Conservation (phyloP, 2,113 vertebrate genomes). For the Oncorhynchus gorbuscha region DNA sequence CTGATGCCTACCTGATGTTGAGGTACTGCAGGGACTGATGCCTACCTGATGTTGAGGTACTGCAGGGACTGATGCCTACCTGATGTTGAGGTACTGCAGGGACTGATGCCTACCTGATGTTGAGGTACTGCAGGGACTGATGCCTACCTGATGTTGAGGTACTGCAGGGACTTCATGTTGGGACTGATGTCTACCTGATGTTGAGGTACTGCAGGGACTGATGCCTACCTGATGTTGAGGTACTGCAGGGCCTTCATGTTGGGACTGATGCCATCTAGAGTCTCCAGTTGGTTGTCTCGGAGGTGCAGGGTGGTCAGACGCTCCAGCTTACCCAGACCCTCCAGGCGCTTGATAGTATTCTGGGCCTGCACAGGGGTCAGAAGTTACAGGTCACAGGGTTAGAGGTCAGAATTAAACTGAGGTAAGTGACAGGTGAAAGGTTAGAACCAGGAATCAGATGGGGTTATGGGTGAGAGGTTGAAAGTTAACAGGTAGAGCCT, state of each 20-base stretch:
- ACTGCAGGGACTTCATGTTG: conserved; percentile 60
- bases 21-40: no score
- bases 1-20: not conserved
- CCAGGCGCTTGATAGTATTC: conserved; percentile 79
- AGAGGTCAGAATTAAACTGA: not conserved
- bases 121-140: conserved; percentile 82
- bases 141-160: conserved; percentile 57
- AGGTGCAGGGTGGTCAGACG: conserved; percentile 84
- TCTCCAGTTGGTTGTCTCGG: conserved; percentile 84
- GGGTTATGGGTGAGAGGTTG: conserved; percentile 38
- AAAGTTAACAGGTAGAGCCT: conserved; percentile 84
- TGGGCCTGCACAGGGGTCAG: conserved; percentile 74
- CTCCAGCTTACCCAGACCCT: conserved; percentile 78
- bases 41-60: no score
- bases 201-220: not conserved
- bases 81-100: not conserved
- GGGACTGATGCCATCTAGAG: conserved; percentile 79
- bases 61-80: conserved; percentile 71
- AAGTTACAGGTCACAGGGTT: not conserved
- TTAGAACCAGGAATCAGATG: conserved; percentile 5
- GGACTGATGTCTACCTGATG: conserved; percentile 71
- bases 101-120: conserved; percentile 64
- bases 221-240: conserved; percentile 78
- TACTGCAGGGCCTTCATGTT: conserved; percentile 86
- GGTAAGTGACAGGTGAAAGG: conserved; percentile 43